Base-by-base conservation (phyloP, 2,113 vertebrate genomes). In the Lepus europaeus region DNA sequence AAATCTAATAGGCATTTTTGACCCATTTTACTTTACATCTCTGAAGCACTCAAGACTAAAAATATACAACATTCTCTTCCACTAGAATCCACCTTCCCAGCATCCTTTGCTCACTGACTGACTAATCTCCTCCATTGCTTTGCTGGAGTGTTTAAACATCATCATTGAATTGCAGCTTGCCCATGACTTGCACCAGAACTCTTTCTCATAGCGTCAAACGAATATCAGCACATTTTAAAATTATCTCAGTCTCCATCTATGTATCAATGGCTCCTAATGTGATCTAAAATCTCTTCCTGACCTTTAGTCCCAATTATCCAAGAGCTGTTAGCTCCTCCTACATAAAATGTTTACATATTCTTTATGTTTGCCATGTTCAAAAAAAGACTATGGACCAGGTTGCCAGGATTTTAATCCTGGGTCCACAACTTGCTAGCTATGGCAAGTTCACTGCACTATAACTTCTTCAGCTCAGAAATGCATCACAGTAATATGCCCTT, bases 401-500 rank as follows among this genome's bases (percentile, higher is more conserved):
- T 12, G 10, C 17, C 29, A 66, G 53, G 39, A 53, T 83, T 63
- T 45, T 22, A 23, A 19, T 11, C 51, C 29, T 51, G 51, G 53
- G 5, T 14, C 12, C 29, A 22, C 19, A 80, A 0, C 5, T 56
- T n/a, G 9, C 2, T 49, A 61, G 9, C 31, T 81, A 9, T 27
- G 33, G 17, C 2, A 22, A 29, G 2, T 5, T 53, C 49, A 22
- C 6, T n/a, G 2, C 64, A 10, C 4, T 8, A 77, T 74, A 7
- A 20, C 25, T 31, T 80, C 36, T 29, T 89, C 56, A 61, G 33
- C 9, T 84, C 33, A 84, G 9, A 51, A 59, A 63, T 7, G 27
- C 72, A 90, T 9, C 49, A 16, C n/a, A n/a, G 25, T 31, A 33
- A 6, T 19, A n/a, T 2, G 0, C 0, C 9, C 6, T 27, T 23